Base-by-base conservation (phyloP, 2,888 invertebrate genomes). In the Epistrophella euchroma region DNA sequence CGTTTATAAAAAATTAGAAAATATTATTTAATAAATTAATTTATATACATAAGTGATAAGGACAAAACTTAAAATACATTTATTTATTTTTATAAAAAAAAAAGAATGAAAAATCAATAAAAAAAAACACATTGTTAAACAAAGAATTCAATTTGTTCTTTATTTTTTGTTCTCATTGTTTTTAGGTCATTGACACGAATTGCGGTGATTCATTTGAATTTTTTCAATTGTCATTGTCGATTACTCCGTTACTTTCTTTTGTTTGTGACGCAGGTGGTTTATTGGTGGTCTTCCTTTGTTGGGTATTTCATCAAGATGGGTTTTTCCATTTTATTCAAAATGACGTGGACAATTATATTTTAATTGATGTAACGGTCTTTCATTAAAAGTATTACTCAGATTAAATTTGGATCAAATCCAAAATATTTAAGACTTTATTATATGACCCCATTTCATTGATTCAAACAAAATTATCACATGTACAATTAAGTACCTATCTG, bases 101-200 rank as follows among this genome's bases (percentile, higher is more conserved):
- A 19, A 25, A 15, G 1, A 25, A 25, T 7, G 1, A 15, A 52
- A 62, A 77, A 77, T 56, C 47, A 81, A 81, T 11, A 62, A 75
- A 62, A 47, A 64, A 25, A 25, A 43, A 11, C 45, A 6, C 25
- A 32, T 9, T 35, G 43, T 37, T 37, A 13, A 58, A 22, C 10
- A 58, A 62, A 47, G 17, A 22, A 71, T 47, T 58, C 15, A 9
- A 28, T 55, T 72, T 56, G 62, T 56, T 73, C 50, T 77, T 45
- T 45, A 64, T 64, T 62, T 43, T 35, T 4, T 37, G 4, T 13
- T 19, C 22, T 60, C 13, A 60, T 19, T 10, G 1, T 55, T 77
- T 45, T 68, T 47, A 58, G 77, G 82, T 82, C 82, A 82, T 17
- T 82, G 82, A 73, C 77, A 40, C 56, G 15, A 32, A 47, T 66